Evolutionary conservation across 92 coral and sea anemone genomes (phyloP), one percentile per base, ranked within the genome.

Genomic region (Isaurus tuberculatus): DNA sequence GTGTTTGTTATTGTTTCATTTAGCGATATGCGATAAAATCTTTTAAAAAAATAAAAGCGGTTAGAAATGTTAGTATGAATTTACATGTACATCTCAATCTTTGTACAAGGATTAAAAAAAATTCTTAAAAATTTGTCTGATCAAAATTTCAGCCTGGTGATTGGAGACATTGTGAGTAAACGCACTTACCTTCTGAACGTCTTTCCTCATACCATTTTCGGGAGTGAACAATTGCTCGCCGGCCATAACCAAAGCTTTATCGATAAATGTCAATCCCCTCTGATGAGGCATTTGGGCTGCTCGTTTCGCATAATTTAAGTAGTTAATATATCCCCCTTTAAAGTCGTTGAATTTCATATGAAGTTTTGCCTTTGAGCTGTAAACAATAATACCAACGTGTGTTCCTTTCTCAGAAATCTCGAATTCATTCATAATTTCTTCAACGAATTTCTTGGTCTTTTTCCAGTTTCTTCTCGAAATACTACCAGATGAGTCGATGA

Each of bases 401-500:
- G 95, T 88, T 43, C 94, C 98, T 37, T 87, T 85, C 19, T 86
- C 91, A 33, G 94, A 91, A 22, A 95, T 87, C 51, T 93, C 98
- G 61, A 91, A 95, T 22, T 87, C 70, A 60, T 75, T 83, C 8
- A 91, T 83, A 44, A 94, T 66, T n/a, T 86, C 75, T 81, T 84
- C 90, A 15, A 92, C 89, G 65, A 95, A 95, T 8, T 36, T 48
- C 63, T 90, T 89, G 60, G 92, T 89, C 30, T 84, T 84, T 26
- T 81, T 79, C 92, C 97, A 95, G 77, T 95, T 95, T 43, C 29
- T 83, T 55, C 88, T 73, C 11, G 98, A 87, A 37, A 94, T 93
- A 78, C 94, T 87, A 15, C 95, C 90, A 10, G 98, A 93, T 29
- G 97, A 92, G 71, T 95, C 98, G 63, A 95, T 61, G 36, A 95